Base-by-base conservation (phyloP, 2,797 vertebrate species). In the Nannoperca australis region DNA sequence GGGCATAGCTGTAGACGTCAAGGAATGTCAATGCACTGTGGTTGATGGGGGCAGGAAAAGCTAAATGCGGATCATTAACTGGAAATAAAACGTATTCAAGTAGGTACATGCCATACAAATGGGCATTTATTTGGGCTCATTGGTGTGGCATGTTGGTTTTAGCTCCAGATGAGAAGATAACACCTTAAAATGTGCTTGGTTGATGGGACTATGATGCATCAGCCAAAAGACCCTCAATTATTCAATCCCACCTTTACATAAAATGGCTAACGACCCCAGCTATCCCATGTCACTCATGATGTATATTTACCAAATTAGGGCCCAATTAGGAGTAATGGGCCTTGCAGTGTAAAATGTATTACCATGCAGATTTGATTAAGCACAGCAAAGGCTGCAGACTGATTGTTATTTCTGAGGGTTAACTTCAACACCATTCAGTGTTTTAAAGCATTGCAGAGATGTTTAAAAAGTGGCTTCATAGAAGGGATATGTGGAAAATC, bases 281-380 rank as follows among this genome's bases (percentile, higher is more conserved):
- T 27, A 58, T 50, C 70, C 44, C 56, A 9, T 73, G 89, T 70
- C 83, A 89, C 77, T 78, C 44, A 47, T 83, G 81, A 91, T 85
- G 86, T 87, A 89, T 85, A 84, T 89, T 85, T 82, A 78, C 61
- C 81, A 90, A 93, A 93, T 91, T 91, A 81, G 78, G 75, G 42
- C 51, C 78, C 84, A 89, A 85, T 92, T 91, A 92, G 78, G 85
- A 82, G 84, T 85, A 93, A 93, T 90, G 81, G 86, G 73, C 85
- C 85, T 88, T 91, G 88, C 86, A 81, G 83, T 86, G 81, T 92
- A 87, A 87, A 88, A 89, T 89, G 65, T 93, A 91, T 91, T 80
- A 69, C 86, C 90, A 89, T 50, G 66, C 20, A 84, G 90, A 82
- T 92, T 90, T 89, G 84, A 91, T 93, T 92, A 89, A 85, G 81